Evolutionary conservation across 2,797 vertebrate genomes (phyloP).

Genomic region (Scleropages formosus): DNA sequence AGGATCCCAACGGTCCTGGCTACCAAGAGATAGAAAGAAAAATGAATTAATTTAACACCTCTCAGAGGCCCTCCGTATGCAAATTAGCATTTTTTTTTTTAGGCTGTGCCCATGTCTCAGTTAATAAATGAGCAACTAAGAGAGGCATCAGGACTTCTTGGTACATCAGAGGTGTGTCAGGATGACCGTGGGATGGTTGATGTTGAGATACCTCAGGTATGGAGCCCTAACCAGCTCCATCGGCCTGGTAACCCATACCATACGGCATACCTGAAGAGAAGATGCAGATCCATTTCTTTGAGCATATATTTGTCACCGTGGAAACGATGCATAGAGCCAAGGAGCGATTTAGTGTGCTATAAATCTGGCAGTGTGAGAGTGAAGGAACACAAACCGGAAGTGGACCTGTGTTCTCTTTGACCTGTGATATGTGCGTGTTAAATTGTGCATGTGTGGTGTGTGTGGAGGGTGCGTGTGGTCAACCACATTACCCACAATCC

Average conservation of each 20-base stretch:
- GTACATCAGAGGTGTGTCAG: no score
- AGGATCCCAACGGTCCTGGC: background rate
- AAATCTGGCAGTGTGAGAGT: background rate
- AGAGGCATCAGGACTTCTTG: no score
- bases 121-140: no score
- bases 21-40: background rate
- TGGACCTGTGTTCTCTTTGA: background rate
- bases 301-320: background rate
- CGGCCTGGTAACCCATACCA: background rate
- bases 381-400: background rate
- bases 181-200: no score
- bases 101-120: no score
- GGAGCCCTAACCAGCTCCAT: background rate
- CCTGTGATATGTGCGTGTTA: no score
- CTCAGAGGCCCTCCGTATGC: background rate
- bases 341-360: background rate
- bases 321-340: background rate
- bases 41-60: conserved; percentile 2
- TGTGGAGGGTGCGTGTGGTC: background rate
- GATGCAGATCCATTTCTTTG: no score
- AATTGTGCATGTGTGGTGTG: background rate
- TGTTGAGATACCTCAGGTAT: background rate
- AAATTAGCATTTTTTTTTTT: conserved; percentile 2
- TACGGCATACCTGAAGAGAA: background rate
- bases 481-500: background rate